These are phyloP conservation scores for Acronicta alni DNA, from an alignment of 2,888 invertebrate species.

Conservation along the genomic window DNA sequence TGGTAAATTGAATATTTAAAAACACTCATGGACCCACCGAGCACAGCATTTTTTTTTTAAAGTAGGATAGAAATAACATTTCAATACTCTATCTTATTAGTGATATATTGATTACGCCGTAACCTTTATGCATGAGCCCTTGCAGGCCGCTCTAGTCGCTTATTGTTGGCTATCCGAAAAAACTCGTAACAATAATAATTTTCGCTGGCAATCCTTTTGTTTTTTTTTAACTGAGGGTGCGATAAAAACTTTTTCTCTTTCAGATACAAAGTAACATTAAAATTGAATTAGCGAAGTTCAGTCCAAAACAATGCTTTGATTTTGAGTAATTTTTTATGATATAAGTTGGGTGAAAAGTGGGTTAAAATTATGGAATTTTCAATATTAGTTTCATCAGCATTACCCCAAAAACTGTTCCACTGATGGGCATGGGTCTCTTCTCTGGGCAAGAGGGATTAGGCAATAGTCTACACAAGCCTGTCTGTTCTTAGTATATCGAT, in stretches of 20 bases:
- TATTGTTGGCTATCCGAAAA: slow-evolving; percentile 42
- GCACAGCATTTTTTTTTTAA: too few species aligned
- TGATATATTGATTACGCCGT: too few species aligned
- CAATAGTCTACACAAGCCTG: too few species aligned
- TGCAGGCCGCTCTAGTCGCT: slow-evolving; percentile 19
- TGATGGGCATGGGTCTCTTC: too few species aligned
- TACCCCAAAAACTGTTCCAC: too few species aligned
- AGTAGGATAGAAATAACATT: too few species aligned
- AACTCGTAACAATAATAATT: slow-evolving; percentile 57
- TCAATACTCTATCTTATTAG: too few species aligned
- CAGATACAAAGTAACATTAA: slow-evolving; percentile 50
- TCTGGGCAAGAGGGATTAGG: too few species aligned
- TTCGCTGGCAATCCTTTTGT: slow-evolving; percentile 54
- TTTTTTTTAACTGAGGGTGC: slow-evolving; percentile 28
- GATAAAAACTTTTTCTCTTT: slow-evolving; percentile 40
- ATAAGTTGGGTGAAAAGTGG: slow-evolving; percentile 21
- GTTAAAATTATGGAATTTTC: slow-evolving; percentile 1
- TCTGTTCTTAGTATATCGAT: too few species aligned
- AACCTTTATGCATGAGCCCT: slow-evolving; percentile 34
- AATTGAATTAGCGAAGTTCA: slow-evolving; percentile 57
- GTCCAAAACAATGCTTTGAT: slow-evolving; percentile 37
- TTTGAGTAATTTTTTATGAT: slow-evolving; percentile 36
- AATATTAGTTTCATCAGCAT: background rate
- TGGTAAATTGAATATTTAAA: too few species aligned
- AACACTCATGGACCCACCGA: too few species aligned